Base-by-base conservation (phyloP, 2,797 vertebrate species). In the Syndactyla subalaris region DNA sequence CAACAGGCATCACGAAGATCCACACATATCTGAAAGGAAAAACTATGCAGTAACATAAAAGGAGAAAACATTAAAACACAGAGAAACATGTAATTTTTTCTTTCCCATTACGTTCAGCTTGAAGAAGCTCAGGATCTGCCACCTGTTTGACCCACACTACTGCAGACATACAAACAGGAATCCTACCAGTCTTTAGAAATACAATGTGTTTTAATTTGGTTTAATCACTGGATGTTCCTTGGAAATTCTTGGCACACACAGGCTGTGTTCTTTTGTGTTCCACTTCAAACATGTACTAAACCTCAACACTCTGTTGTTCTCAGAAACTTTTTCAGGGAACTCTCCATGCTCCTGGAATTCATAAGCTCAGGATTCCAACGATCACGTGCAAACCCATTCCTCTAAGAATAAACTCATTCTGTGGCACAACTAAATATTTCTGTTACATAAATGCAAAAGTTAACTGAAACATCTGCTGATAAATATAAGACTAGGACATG, bases 11-110 rank as follows among this genome's bases (percentile, higher is more conserved):
- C 4, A 1, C 10, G 27, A 72, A 68, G 38, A 85, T 61, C 5
- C 21, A 58, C 4, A 1, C 0, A 0, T 10, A 87, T 8, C 16
- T 8, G 7, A 24, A 78, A 70, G 23, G 8, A 61, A 70, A 91
- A 95, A 20, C 8, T 9, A 48, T 0, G 0, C 55, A n/a, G 14
- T 20, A 86, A 55, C 6, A 41, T 4, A 21, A 84, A 79, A 17
- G 15, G 7, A 76, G 32, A 85, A 83, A 74, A 41, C 16, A 57
- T 1, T 36, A 52, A 38, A 78, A 67, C 13, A 41, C 0, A 0
- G 10, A 54, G 20, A 82, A 72, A 63, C 8, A 32, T 5, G 1
- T 3, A 3, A 15, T 12, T n/a, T 62, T 62, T 85, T 49, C 32
- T 36, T 83, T 68, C 30, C 38, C 5, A 55, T 52, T 51, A 43